Percentiles rank a stretch among this genome's conserved stretches.
phyloP scores from a whole-genome alignment of 2,888 invertebrate genomes.

The Sialis lutaria region DNA sequence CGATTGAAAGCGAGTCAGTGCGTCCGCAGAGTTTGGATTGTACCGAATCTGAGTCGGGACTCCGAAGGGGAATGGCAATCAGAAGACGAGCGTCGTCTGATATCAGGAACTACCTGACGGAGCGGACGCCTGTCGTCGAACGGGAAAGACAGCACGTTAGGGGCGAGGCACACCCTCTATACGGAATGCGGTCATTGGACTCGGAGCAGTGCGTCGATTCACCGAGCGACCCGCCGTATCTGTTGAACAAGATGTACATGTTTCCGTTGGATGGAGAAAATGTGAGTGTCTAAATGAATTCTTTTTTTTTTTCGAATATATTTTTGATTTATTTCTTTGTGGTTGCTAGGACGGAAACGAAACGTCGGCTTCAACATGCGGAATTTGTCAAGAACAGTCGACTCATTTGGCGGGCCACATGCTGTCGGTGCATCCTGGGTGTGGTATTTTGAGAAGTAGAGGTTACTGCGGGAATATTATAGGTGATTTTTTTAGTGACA shows the following conservation, averaged over 20 bases:
- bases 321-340: neutral
- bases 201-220: conserved; percentile 8
- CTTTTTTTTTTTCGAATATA: neutral
- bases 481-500: conserved; percentile 14
- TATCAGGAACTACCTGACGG: conserved; percentile 19
- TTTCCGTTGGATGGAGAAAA: neutral
- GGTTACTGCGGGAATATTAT: conserved; percentile 31
- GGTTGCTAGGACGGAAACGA: no score
- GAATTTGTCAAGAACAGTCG: conserved; percentile 27
- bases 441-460: conserved; percentile 28
- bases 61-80: conserved; percentile 11
- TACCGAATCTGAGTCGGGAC: conserved; percentile 8
- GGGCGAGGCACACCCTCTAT: conserved; percentile 25
- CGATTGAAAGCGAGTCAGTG: neutral
- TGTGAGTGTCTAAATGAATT: neutral
- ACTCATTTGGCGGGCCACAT: conserved; percentile 28
- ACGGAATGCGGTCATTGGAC: conserved; percentile 12
- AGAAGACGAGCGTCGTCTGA: conserved; percentile 18
- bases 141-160: conserved; percentile 23
- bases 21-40: conserved; percentile 7
- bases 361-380: conserved; percentile 19
- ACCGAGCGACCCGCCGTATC: neutral
- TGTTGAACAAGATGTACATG: neutral
- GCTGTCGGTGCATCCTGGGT: conserved; percentile 34
- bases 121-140: conserved; percentile 18